Base-by-base conservation (phyloP, 2,888 invertebrate species). In the Leptopilina drosophilae region DNA sequence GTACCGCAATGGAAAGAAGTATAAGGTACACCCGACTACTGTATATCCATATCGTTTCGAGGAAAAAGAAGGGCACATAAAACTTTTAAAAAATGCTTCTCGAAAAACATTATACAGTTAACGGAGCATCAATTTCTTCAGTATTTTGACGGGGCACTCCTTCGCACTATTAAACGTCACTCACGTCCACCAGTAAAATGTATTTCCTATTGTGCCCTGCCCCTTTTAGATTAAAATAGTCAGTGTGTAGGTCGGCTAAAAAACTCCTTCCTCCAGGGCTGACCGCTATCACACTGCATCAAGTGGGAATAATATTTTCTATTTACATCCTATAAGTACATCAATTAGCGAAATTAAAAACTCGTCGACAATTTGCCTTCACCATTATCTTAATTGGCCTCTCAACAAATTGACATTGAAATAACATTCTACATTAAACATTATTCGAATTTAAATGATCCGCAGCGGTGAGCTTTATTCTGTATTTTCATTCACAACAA, bases 111-210 rank as follows among this genome's bases (percentile, higher is more conserved):
- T 3, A 73, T 73, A 33, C 33, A 56, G 26, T 9, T 73, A 56
- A 73, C 49, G 73, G 56, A 53, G 73, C 73, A 33, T 73, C 73
- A 33, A 73, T 73, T 73, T 73, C 73, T 73, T 73, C 73, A 14
- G 69, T 69, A 69, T 69, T 69, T 69, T 69, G 53, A 69, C 53
- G 69, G 49, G 69, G 53, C 69, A 53, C 69, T 53, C 69, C 69
- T 69, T 69, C 69, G 69, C 53, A 69, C 69, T 69, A 69, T 69
- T 69, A 69, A 69, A 69, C 69, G 69, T 69, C 69, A 69, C 69
- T 69, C 69, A 69, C 33, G 33, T 53, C 69, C 53, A 69, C 69
- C 53, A 69, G 69, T 69, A 69, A 69, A 69, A 69, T 69, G 69
- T 69, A 69, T 69, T 69, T 69, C 69, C 69, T 69, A 69, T 69